Conservation (phyloP, 2,797 vertebrate genomes). For the Malurus leucopterus region DNA sequence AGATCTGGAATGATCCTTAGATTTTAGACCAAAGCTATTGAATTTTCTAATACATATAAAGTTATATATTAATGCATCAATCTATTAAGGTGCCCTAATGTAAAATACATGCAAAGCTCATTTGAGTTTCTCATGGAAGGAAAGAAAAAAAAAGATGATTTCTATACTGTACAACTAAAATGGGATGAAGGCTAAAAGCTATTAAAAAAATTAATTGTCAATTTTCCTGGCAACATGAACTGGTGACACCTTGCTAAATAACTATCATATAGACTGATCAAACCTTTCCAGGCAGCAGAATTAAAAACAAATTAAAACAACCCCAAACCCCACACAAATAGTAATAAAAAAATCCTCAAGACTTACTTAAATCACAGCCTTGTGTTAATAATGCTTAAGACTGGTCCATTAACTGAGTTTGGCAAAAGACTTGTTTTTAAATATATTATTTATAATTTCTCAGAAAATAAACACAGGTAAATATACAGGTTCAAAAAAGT, state of each 20-base stretch:
- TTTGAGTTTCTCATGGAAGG: slow-evolving; percentile 49
- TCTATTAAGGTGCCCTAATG: slow-evolving; percentile 70
- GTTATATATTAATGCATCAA: slow-evolving; percentile 68
- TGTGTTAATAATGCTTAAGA: slow-evolving; percentile 73
- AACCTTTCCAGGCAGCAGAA: slow-evolving; percentile 32
- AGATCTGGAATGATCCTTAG: slow-evolving; percentile 66
- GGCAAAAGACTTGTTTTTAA: slow-evolving; percentile 83
- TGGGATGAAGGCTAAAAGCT: slow-evolving; percentile 28
- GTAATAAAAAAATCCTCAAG: slow-evolving; percentile 5
- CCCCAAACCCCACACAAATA: not conserved
- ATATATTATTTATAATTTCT: slow-evolving; percentile 78
- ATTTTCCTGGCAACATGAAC: slow-evolving; percentile 52
- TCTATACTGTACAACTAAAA: slow-evolving; percentile 59
- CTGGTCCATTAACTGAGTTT: slow-evolving; percentile 84
- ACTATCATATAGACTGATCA: not conserved
- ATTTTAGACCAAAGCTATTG: slow-evolving; percentile 69
- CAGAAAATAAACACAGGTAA: slow-evolving; percentile 81
- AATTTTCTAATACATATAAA: slow-evolving; percentile 68
- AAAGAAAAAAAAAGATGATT: slow-evolving; percentile 55
- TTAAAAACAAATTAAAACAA: slow-evolving; percentile 29
- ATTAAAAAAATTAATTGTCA: slow-evolving; percentile 11
- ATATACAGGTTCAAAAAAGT: slow-evolving; percentile 81
- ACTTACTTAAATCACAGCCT: slow-evolving; percentile 47
- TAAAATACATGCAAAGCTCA: slow-evolving; percentile 75
- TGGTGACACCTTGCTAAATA: slow-evolving; percentile 42